phyloP scores from a whole-genome alignment of 2,797 vertebrate species.

The Enteromius viviparus region DNA sequence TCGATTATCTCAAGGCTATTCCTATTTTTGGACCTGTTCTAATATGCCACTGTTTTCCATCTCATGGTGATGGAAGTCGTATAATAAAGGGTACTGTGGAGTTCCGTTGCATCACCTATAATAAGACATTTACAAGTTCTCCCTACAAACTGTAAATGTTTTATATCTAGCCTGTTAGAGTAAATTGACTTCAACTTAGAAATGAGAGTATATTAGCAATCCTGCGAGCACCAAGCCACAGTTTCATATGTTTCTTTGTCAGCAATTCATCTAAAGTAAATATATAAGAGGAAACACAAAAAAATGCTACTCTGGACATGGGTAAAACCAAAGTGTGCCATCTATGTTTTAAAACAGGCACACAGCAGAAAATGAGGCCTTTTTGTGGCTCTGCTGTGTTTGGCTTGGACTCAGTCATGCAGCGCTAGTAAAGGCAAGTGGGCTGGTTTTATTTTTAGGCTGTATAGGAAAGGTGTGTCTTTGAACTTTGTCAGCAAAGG shows the following conservation, averaged over 20 bases:
- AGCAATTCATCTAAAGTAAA: slow-evolving; percentile 23
- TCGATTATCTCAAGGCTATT: slow-evolving; percentile 63
- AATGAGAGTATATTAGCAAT: slow-evolving; percentile 6
- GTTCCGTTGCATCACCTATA: neutral
- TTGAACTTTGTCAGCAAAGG: slow-evolving; percentile 61
- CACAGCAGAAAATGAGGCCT: slow-evolving; percentile 49
- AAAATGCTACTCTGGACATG: slow-evolving; percentile 32
- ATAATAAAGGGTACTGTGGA: slow-evolving; percentile 18
- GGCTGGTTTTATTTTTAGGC: slow-evolving; percentile 65
- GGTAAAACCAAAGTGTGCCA: slow-evolving; percentile 45
- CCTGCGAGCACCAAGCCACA: neutral
- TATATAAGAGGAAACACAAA: slow-evolving; percentile 14
- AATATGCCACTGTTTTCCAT: slow-evolving; percentile 36
- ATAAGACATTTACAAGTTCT: slow-evolving; percentile 18
- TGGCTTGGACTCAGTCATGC: slow-evolving; percentile 53
- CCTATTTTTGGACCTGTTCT: slow-evolving; percentile 58
- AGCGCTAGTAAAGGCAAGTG: slow-evolving; percentile 53
- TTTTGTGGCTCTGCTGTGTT: slow-evolving; percentile 58
- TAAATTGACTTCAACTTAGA: slow-evolving; percentile 3
- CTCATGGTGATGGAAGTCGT: slow-evolving; percentile 30
- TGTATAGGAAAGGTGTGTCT: slow-evolving; percentile 73
- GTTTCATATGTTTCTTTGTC: neutral
- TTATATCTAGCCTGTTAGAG: neutral
- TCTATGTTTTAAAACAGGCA: slow-evolving; percentile 58
- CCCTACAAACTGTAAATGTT: neutral